These are phyloP conservation scores for Coreoperca whiteheadi DNA, from an alignment of 2,113 vertebrate species.

Conservation along the genomic window DNA sequence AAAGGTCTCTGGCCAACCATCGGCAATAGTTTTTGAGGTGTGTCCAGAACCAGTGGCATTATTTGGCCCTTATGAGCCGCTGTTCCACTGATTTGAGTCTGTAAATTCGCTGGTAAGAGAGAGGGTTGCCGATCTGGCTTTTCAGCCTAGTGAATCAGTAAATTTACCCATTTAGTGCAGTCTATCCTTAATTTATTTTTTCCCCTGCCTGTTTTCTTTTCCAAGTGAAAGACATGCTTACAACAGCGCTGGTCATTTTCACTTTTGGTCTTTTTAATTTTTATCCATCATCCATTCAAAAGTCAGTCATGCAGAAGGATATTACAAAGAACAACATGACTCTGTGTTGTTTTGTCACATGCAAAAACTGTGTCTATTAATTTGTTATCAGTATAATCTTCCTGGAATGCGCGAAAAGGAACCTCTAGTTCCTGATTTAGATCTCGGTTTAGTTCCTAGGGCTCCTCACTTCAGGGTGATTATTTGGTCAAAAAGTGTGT, in stretches of 20 bases:
- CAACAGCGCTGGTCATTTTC: not conserved
- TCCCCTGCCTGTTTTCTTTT: not conserved
- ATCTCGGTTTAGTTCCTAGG: not conserved
- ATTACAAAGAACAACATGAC: not conserved
- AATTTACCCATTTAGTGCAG: not conserved
- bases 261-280: not conserved
- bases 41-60: not conserved
- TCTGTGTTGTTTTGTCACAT: constrained; percentile 1
- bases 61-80: not conserved
- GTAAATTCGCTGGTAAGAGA: not conserved
- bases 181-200: not conserved
- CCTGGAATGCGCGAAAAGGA: not conserved
- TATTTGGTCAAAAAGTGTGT: not conserved
- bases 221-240: constrained; percentile 1
- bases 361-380: not conserved
- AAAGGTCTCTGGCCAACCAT: not conserved
- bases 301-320: not conserved
- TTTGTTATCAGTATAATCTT: not conserved
- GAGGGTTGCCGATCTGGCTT: not conserved
- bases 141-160: not conserved
- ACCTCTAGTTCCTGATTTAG: not conserved
- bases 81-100: not conserved
- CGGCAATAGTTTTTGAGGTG: not conserved
- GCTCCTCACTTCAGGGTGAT: not conserved
- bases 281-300: not conserved